Evolutionary conservation across 2,113 vertebrate species (phyloP).

Genomic region (Macaca fascicularis): DNA sequence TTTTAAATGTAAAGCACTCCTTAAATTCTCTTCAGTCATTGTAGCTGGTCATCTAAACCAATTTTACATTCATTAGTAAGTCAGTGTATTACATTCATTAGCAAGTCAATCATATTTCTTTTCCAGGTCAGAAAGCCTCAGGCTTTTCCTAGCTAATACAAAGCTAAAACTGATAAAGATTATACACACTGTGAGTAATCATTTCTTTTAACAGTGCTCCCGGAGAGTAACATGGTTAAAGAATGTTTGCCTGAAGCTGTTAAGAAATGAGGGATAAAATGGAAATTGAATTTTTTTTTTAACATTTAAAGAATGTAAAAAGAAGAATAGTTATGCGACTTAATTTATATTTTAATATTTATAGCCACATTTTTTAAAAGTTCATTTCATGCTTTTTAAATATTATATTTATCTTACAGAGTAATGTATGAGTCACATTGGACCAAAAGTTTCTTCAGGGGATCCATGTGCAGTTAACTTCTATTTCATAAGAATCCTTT

Average conservation of each 20-base stretch:
- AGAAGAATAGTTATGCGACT: background rate
- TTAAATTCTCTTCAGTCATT: background rate
- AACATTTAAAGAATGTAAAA: constrained; percentile 21
- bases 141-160: background rate
- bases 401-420: background rate
- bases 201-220: background rate
- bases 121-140: background rate
- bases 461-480: background rate
- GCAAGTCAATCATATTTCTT: background rate
- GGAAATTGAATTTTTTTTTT: background rate
- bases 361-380: background rate
- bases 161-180: background rate
- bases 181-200: background rate
- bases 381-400: background rate
- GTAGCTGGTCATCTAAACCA: background rate
- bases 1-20: background rate
- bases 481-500: background rate
- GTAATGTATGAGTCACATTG: background rate
- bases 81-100: background rate
- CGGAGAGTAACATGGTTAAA: background rate
- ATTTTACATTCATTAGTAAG: background rate
- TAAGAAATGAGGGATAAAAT: constrained; percentile 3
- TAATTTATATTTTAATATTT: constrained; percentile 16
- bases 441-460: background rate
- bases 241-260: background rate